A percentile compares a stretch with the other conserved stretches of the same genome.
Evolutionary conservation across 2,113 vertebrate species (phyloP).

Genomic region (Pyrgilauda ruficollis): DNA sequence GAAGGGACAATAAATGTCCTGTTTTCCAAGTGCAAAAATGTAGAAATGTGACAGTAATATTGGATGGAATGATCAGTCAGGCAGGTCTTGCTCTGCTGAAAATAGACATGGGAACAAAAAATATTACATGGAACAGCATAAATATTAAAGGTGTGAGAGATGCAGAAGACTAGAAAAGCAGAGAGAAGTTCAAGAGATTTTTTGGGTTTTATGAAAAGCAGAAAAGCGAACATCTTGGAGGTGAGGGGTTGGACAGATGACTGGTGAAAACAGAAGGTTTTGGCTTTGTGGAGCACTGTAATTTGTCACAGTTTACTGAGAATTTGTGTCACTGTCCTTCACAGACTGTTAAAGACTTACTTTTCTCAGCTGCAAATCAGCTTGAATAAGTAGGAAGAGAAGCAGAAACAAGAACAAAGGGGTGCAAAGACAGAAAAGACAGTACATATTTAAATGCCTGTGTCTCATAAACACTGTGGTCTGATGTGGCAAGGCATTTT

Average conservation of each 20-base stretch:
- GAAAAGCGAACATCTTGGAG: neutral
- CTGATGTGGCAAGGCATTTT: neutral
- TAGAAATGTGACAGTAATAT: neutral
- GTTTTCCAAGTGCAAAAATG: neutral
- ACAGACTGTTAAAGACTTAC: neutral
- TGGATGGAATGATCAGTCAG: neutral
- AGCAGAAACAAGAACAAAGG: neutral
- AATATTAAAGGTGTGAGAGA: neutral
- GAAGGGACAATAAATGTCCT: neutral
- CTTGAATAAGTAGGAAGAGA: neutral
- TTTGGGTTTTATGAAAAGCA: neutral
- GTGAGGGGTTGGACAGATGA: neutral
- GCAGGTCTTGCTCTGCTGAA: neutral
- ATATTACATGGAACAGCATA: neutral
- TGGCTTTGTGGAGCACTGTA: neutral
- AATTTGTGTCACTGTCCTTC: neutral
- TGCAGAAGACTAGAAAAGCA: neutral
- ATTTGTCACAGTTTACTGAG: neutral
- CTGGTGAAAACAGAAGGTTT: neutral
- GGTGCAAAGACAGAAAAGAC: neutral
- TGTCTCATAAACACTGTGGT: neutral
- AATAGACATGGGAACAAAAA: neutral
- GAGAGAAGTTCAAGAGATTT: neutral
- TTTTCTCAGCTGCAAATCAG: neutral
- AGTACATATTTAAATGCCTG: neutral